Base-by-base conservation (phyloP, 2,113 vertebrate genomes). In the Rissa tridactyla region DNA sequence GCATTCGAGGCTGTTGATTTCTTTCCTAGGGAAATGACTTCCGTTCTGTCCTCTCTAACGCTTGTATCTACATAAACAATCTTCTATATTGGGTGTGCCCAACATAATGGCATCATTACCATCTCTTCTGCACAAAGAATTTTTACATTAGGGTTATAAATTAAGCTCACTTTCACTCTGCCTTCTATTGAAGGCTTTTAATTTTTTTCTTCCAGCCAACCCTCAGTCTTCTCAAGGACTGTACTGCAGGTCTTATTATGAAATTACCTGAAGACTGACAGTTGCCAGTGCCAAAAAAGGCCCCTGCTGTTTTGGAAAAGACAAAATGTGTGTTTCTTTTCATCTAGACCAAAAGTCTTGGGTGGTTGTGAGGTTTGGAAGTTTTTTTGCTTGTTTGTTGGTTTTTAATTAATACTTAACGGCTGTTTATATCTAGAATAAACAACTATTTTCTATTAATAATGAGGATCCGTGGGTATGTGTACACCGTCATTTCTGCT, bases 101-200 rank as follows among this genome's bases (percentile, higher is more conserved):
- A 92, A 40, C n/a, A 8, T 72, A 95, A 94, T 75, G 76, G 77
- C 77, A 61, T 93, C 83, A 82, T 95, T 96, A 88, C 61, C 42
- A 36, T 84, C 69, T 81, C 72, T 83, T 93, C 57, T n/a, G 19
- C 69, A 94, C 64, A 82, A 78, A 92, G 62, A 49, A 75, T 86
- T 93, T 93, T 91, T 90, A 44, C 72, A 60, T 88, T 83, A 86
- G 51, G 14, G 60, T 93, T 71, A 52, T 91, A 96, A 95, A 97
- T 93, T 88, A 96, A 83, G n/a, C 64, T 96, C 22, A 52, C 90
- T 88, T 40, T 77, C 51, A 36, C 51, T 81, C 82, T 93, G 82
- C 29, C 42, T 96, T 94, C 73, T 70, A 75, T 38, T 78, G 64
- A 90, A 83, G 46, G n/a, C 72, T 78, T 94, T 95, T 82, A 52